Base-by-base conservation (phyloP, 2,797 vertebrate genomes). In the Atherinosoma microstoma region DNA sequence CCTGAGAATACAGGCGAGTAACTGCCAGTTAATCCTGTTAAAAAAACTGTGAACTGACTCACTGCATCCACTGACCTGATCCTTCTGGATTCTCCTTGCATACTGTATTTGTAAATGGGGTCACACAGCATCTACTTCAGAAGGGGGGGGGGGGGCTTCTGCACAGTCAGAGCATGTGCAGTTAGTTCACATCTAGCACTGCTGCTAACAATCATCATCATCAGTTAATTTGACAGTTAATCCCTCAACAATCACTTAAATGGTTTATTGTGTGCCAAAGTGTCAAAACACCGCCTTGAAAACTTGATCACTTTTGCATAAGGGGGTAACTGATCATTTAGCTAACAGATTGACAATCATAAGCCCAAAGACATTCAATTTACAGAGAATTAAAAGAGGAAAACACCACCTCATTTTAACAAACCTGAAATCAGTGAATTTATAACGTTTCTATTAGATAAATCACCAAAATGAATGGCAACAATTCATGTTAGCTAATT, bases 101-200 rank as follows among this genome's bases (percentile, higher is more conserved):
- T 49, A 10, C 64, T 64, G 60, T 67, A 64, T 75, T 73, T 78
- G 58, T 64, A 63, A 90, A 91, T 78, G 78, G 75, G 87, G 88
- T 87, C 90, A 82, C 47, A 58, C 57, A 0, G 53, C 30, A 11
- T 66, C 80, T 92, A 90, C 91, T 88, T 84, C 72, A 32, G 30
- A 32, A 32, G 5, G 30, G 38, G 67, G 79, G 78, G 53, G 51
- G 47, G 54, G 67, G 79, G 51, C 74, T 80, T 30, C 40, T 78
- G 75, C 84, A 76, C 49, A 85, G 77, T 80, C 62, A 77, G 60
- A 85, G 54, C 71, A 83, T 73, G 51, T 88, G 81, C 75, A 58
- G 61, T 80, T 70, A n/a, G 64, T 67, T 60, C 73, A 32, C 66
- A 76, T 56, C 27, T 20, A 54, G 29, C 40, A 64, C 58, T 56